These are phyloP conservation scores for Ryuthela nishihirai DNA, from an alignment of 2,888 invertebrate species.

Conservation along the genomic window DNA sequence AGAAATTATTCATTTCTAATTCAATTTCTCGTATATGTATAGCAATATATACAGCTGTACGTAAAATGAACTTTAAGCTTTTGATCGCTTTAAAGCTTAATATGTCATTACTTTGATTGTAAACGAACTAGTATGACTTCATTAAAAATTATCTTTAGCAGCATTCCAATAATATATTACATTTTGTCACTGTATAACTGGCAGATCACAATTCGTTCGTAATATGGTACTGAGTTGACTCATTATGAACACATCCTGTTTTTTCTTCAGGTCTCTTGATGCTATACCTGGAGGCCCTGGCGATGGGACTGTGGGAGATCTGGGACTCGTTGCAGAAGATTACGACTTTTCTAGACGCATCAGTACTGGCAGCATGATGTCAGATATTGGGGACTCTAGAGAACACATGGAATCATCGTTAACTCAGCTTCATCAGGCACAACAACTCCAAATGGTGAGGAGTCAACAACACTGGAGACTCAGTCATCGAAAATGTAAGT, in stretches of 20 bases:
- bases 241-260: background rate
- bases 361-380: conserved; percentile 77
- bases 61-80: no score
- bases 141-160: no score
- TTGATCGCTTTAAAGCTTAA: no score
- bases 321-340: conserved; percentile 33
- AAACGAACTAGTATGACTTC: no score
- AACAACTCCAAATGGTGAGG: conserved; percentile 46
- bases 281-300: conserved; percentile 15
- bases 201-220: background rate
- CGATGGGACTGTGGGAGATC: conserved; percentile 14
- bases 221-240: background rate
- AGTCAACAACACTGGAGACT: conserved; percentile 61
- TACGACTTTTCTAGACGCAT: conserved; percentile 59
- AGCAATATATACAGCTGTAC: no score
- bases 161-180: no score
- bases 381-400: conserved; percentile 51
- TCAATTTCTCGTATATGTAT: no score
- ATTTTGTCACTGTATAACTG: background rate
- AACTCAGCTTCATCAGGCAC: conserved; percentile 37
- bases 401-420: conserved; percentile 38
- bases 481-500: conserved; percentile 62
- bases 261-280: conserved; percentile 18
- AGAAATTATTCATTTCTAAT: no score
- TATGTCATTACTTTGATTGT: no score